Evolutionary conservation across 2,113 vertebrate species (phyloP).

Genomic region (Ophthalmolycus amberensis): DNA sequence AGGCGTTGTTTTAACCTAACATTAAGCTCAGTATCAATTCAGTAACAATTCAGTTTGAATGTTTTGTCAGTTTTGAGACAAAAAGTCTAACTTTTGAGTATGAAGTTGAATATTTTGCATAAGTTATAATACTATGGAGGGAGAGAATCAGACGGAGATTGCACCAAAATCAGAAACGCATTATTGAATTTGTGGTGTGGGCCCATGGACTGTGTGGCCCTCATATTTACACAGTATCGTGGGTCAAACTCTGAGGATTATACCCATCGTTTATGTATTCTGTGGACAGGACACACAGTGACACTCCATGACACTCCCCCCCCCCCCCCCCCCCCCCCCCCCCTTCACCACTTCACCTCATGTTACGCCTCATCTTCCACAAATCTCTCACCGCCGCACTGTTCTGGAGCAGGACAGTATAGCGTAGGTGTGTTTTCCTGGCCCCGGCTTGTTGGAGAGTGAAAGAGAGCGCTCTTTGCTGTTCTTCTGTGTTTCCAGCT

Average conservation of each 20-base stretch:
- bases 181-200: too few species aligned
- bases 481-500: conserved; percentile 59
- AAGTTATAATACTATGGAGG: too few species aligned
- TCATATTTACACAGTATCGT: too few species aligned
- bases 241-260: too few species aligned
- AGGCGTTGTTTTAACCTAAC: not conserved
- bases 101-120: too few species aligned
- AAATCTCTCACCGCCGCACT: conserved; percentile 8
- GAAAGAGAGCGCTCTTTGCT: not conserved
- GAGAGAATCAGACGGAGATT: too few species aligned
- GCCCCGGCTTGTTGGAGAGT: conserved; percentile 14
- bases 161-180: too few species aligned
- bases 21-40: not conserved
- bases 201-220: too few species aligned
- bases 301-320: not conserved
- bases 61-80: not conserved
- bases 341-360: not conserved
- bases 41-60: not conserved
- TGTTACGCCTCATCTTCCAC: conserved; percentile 16
- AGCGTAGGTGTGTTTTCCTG: conserved; percentile 21
- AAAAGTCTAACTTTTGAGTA: too few species aligned
- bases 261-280: too few species aligned
- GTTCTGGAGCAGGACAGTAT: not conserved
- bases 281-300: too few species aligned
- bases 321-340: not conserved